phyloP scores from a whole-genome alignment of 64 coral and sea anemone species.

The Trachythela sp. region DNA sequence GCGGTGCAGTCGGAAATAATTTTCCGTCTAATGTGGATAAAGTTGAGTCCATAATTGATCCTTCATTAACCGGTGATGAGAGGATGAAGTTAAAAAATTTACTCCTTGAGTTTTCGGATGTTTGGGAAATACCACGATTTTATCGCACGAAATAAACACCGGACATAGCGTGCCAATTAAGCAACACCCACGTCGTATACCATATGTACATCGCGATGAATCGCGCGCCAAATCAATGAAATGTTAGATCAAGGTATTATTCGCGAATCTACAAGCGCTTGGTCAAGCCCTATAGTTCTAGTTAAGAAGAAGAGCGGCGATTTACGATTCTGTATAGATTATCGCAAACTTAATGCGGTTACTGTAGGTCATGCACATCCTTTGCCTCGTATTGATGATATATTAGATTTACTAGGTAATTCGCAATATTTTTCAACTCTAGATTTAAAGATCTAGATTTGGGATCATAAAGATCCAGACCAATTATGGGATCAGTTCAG shows the following conservation, averaged over 20 bases:
- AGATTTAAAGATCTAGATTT: no score
- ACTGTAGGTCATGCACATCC: no score
- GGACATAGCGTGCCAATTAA: background rate
- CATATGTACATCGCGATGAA: background rate
- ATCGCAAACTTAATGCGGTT: no score
- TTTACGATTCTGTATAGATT: no score
- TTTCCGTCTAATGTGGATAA: background rate
- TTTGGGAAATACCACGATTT: slow-evolving; percentile 13
- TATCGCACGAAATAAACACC: slow-evolving; percentile 31
- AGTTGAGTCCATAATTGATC: background rate
- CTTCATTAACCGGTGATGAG: background rate
- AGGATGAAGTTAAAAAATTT: slow-evolving; percentile 1
- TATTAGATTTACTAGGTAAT: no score
- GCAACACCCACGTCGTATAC: background rate
- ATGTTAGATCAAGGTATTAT: background rate
- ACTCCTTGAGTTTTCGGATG: slow-evolving; percentile 25
- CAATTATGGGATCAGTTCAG: no score
- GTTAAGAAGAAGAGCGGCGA: no score
- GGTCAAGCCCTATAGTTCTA: no score
- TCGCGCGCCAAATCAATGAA: background rate
- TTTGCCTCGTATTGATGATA: no score
- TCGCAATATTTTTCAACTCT: no score
- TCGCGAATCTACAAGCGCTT: background rate
- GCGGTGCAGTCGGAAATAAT: background rate
- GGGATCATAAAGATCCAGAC: no score